Base-by-base conservation (phyloP, 2,888 invertebrate genomes). In the Oscheius onirici region DNA sequence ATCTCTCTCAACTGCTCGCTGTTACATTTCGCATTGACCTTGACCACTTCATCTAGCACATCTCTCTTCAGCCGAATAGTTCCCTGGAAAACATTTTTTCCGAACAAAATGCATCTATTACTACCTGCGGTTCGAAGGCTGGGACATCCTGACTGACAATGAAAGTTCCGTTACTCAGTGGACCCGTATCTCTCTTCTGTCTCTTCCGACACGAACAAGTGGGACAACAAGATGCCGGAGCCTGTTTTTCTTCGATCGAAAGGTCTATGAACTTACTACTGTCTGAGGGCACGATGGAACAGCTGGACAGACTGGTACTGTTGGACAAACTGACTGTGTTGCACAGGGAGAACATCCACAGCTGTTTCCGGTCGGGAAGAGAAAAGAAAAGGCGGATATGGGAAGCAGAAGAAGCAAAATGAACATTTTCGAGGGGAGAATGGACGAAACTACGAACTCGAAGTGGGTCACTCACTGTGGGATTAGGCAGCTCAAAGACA, bases 121-220 rank as follows among this genome's bases (percentile, higher is more conserved):
- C 26, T 55, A 73, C 28, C 24, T 26, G 24, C 17, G 43, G 22
- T n/a, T 52, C 57, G 11, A 26, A 13, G 2, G 54, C 40, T 22
- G 54, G 46, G 54, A 54, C 26, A 69, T 74, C 73, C 22, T 73
- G 49, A 63, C 69, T 71, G 0, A 76, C 72, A n/a, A 78, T 69
- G 58, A 54, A 78, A 5, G 78, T 78, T n/a, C 72, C 74, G 51
- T 78, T 75, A 44, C 75, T 78, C 69, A 78, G 54, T n/a, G 73
- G 46, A 17, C 58, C 60, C 61, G 63, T 17, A 60, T 1, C 44
- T 58, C 61, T 20, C 44, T 71, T 28, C 54, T 17, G 49, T 15
- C 57, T 54, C n/a, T 63, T 63, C 49, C 22, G 10, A 52, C 73
- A 75, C n/a, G 61, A 61, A 52, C 73, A 75, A 2, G 75, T 52